These are phyloP conservation scores for Spatulosminthurus flaviceps DNA, from an alignment of 2,888 invertebrate species.

Conservation along the genomic window DNA sequence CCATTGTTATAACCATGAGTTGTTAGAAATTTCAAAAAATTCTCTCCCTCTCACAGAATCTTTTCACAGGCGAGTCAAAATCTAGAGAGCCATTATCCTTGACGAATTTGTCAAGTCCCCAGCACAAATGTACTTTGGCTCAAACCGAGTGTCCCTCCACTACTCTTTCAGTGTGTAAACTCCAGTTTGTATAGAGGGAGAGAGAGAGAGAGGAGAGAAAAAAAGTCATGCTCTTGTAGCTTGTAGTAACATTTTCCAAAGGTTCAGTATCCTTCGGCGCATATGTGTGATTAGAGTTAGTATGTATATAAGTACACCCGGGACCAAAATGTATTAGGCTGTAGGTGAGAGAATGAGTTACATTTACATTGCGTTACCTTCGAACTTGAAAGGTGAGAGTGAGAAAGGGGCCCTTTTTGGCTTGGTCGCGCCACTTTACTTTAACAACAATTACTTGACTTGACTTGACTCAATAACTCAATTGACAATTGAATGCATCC, in stretches of 20 bases:
- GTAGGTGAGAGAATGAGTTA: conserved; percentile 31
- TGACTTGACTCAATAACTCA: conserved; percentile 36
- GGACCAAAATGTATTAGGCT: not conserved
- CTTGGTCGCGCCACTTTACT: conserved; percentile 42
- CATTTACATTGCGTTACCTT: conserved; percentile 26
- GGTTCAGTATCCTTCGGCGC: not conserved
- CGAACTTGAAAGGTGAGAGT: not conserved
- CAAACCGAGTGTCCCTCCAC: conserved; percentile 8
- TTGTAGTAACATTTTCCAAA: no score
- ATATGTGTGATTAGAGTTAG: not conserved
- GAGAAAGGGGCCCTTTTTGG: conserved; percentile 35
- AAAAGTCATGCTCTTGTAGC: conserved; percentile 3
- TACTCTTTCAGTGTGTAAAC: not conserved
- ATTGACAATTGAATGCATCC: conserved; percentile 30
- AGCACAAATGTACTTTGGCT: conserved; percentile 11
- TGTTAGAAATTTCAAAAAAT: conserved; percentile 58
- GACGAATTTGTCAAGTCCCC: conserved; percentile 62
- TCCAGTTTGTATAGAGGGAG: not conserved
- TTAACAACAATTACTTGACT: conserved; percentile 39
- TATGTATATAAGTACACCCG: not conserved
- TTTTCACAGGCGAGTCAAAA: conserved; percentile 39
- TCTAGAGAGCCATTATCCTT: conserved; percentile 60
- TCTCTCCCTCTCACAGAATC: conserved; percentile 44
- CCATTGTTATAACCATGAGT: conserved; percentile 55
- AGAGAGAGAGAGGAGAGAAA: no score